Base-by-base conservation (phyloP, 1,140 invertebrate species). In the Eubasilissa regina region DNA sequence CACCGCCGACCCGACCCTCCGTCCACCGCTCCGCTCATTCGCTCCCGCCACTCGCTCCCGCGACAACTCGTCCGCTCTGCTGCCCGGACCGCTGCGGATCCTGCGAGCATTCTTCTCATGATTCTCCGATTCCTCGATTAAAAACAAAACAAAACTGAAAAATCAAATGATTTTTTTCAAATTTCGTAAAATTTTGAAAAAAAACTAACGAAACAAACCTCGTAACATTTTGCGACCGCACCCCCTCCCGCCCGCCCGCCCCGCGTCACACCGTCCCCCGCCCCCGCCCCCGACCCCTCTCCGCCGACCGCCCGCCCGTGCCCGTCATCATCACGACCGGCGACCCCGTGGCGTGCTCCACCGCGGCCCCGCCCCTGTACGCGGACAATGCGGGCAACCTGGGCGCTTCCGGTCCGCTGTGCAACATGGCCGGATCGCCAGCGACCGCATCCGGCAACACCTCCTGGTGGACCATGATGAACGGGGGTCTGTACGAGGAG, bases 401-500 rank as follows among this genome's bases (percentile, higher is more conserved):
- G 87, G 90, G 91, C 90, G 91, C 91, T 89, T 88, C 91, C 90
- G 91, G 91, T 90, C 90, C 92, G 87, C 91, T 91, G 88, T 92
- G 93, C 85, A 92, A 93, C 87, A 91, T 92, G 89, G 91, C 92
- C 89, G 92, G 92, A 91, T 93, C 92, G 88, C 90, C 93, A 93
- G 92, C 93, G 90, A 92, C 93, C 91, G 93, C 92, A 92, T 91
- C 93, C 91, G 93, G 92, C 90, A 90, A 91, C 91, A 90, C 91
- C 91, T 90, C 93, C 93, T 94, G 93, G 93, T 94, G 94, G 92
- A 90, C 89, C 85, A 95, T 95, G 94, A 95, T 95, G 94, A 95
- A 94, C 92, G 93, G 92, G 77, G 89, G 90, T 85, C 86, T 92
- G 25, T 94, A 95, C 91, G 93, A 94, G 87, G 93, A 94, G 88